Evolutionary conservation across 2,888 invertebrate species (phyloP).

Genomic region (Argyresthia goedartella): DNA sequence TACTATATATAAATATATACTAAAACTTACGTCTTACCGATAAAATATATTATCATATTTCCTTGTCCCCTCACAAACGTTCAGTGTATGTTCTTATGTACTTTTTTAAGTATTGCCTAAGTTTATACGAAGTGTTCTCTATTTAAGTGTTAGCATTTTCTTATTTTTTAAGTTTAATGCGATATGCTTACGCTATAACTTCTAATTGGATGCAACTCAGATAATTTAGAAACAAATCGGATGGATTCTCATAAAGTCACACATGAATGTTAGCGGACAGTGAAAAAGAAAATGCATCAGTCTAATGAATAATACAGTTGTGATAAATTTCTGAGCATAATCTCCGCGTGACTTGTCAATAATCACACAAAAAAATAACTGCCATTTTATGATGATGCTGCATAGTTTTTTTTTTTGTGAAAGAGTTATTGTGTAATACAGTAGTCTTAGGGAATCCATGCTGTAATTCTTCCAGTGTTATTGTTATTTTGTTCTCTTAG

Average conservation of each 20-base stretch:
- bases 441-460: background rate
- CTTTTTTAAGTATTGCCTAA: conserved; percentile 63
- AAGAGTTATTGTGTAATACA: too few relatives aligned
- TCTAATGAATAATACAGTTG: too few relatives aligned
- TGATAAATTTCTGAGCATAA: too few relatives aligned
- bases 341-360: too few relatives aligned
- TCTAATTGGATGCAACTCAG: too few relatives aligned
- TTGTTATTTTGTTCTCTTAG: conserved; percentile 33
- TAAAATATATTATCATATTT: conserved; percentile 3
- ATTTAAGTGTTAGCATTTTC: conserved; percentile 58
- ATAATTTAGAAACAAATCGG: too few relatives aligned
- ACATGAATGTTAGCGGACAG: too few relatives aligned
- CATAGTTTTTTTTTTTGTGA: too few relatives aligned
- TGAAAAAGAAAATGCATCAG: too few relatives aligned
- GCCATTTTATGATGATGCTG: too few relatives aligned
- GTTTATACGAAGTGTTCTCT: conserved; percentile 51
- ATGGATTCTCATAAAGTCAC: too few relatives aligned
- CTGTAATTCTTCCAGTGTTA: conserved; percentile 2
- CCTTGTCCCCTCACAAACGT: conserved; percentile 17
- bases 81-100: conserved; percentile 36
- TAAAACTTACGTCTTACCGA: background rate
- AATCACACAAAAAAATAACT: too few relatives aligned
- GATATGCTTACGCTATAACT: conserved; percentile 30
- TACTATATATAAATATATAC: conserved; percentile 5
- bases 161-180: conserved; percentile 55